Base-by-base conservation (phyloP, 2,888 invertebrate genomes). In the Archips crataeganus region DNA sequence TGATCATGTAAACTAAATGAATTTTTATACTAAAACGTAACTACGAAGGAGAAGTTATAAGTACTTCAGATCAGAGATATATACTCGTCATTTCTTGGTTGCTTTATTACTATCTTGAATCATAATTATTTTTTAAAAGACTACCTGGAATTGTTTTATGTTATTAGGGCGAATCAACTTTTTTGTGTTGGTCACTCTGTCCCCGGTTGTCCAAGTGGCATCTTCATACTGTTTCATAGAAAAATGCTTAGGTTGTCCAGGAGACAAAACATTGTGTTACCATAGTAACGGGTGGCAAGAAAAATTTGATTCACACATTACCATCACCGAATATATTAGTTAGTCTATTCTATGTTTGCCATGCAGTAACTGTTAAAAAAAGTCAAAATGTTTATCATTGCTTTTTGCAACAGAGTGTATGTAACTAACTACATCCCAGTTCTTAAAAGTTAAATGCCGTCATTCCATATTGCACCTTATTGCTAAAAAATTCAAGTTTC, bases 311-410 rank as follows among this genome's bases (percentile, higher is more conserved):
- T 23, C 23, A 23, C 23, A 23, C 23, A 23, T 23, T 32, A 59
- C 73, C 63, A 49, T 47, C 68, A 68, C 72, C 72, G 9, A 49
- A 65, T 51, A 57, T 15, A 63, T 57, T 63, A 69, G 34, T 57
- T 63, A 69, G 34, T 34, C 13, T 47, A 59, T 59, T 63, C 49
- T 63, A 23, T 10, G 57, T 49, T 64, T 36, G 23, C 47, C 73
- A 73, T 73, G 73, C 73, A 13, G 32, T 69, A 36, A 15, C 39
- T 49, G 42, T 42, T 36, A 39, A 4, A 39, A 39, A 39, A 59
- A 11, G n/a, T 34, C 10, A n/a, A 47, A 69, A 49, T 64, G 63
- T 42, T 36, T 59, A 68, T 63, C 49, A 59, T 39, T 59, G 10
- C 32, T 64, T n/a, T 1, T 11, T n/a, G 51, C 57, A 47, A 59